These are phyloP conservation scores for Ageneiosus marmoratus DNA, from an alignment of 2,113 vertebrate species.

Conservation along the genomic window DNA sequence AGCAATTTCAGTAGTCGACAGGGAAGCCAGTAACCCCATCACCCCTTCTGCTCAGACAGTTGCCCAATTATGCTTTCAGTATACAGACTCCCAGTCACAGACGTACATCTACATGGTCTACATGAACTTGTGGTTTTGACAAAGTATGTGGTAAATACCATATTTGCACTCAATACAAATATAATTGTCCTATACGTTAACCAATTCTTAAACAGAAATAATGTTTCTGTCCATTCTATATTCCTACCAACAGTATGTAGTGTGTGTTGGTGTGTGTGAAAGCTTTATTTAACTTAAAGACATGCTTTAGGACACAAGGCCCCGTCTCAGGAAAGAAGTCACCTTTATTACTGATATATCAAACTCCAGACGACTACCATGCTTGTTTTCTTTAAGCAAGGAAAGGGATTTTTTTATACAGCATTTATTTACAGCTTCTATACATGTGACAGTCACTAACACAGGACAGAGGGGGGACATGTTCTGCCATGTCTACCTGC, in stretches of 20 bases:
- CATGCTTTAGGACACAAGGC: conserved; percentile 58
- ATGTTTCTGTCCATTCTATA: not conserved
- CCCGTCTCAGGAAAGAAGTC: conserved; percentile 53
- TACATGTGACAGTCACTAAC: conserved; percentile 77
- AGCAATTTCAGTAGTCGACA: no score
- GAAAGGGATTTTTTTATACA: conserved; percentile 72
- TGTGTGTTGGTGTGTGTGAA: conserved; percentile 46
- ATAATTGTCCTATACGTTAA: not conserved
- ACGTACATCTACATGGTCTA: no score
- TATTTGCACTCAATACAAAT: not conserved
- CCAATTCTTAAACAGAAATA: not conserved
- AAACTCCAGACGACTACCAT: conserved; percentile 71
- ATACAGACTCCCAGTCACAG: no score
- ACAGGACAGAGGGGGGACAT: conserved; percentile 58
- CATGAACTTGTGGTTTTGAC: no score
- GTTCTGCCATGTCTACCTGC: conserved; percentile 56
- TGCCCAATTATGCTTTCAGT: no score
- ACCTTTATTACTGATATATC: conserved; percentile 75
- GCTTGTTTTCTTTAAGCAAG: conserved; percentile 72
- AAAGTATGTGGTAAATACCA: not conserved
- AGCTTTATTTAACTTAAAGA: conserved; percentile 66
- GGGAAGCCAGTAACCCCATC: no score
- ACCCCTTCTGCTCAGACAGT: no score
- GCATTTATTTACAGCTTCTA: conserved; percentile 82
- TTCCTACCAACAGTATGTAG: not conserved